Conservation (phyloP, 2,797 vertebrate genomes). For the Propithecus deckenii region DNA sequence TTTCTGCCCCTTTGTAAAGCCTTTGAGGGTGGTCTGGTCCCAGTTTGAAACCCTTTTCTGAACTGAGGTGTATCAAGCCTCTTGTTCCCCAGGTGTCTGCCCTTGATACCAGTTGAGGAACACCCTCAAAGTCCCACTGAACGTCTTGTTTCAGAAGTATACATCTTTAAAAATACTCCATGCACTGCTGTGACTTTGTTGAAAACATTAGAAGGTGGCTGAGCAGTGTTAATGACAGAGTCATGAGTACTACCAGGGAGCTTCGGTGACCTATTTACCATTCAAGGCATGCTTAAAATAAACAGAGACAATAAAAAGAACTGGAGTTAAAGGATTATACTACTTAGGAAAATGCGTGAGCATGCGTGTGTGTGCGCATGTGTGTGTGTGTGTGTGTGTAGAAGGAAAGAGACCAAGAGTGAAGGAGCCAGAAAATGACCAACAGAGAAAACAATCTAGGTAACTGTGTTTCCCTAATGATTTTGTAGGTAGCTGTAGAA, state of each 20-base stretch:
- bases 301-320: neutral
- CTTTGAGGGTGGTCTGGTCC: neutral
- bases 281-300: neutral
- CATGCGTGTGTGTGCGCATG: neutral
- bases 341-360: neutral
- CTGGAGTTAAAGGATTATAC: neutral
- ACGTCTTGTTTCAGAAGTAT: neutral
- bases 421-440: neutral
- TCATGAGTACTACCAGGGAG: fast-evolving
- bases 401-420: neutral
- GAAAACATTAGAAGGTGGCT: neutral
- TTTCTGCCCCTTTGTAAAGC: neutral
- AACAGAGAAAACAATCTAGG: neutral
- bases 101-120: neutral
- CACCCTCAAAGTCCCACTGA: neutral
- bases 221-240: neutral
- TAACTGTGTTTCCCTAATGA: neutral
- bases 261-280: neutral
- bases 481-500: neutral
- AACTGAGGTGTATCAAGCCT: neutral
- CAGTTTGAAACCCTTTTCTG: neutral
- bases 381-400: neutral
- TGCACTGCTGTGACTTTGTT: neutral
- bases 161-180: neutral
- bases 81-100: neutral